Base-by-base conservation (phyloP, 2,888 invertebrate species). In the Atethmia centrago region DNA sequence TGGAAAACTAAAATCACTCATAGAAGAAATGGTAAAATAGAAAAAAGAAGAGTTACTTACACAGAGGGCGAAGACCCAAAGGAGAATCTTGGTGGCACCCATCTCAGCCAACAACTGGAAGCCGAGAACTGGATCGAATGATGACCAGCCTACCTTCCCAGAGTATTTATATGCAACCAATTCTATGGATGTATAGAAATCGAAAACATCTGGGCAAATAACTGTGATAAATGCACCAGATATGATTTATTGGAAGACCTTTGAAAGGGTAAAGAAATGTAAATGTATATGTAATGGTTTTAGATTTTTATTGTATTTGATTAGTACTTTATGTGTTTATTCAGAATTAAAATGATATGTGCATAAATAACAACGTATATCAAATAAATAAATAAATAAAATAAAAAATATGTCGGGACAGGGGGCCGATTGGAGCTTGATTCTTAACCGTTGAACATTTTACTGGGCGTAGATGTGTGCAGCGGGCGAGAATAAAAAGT, bases 191-290 rank as follows among this genome's bases (percentile, higher is more conserved):
- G 63, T 67, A 73, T 79, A 21, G 53, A 70, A 66, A 56, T 40
- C 1, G 4, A 14, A 14, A 36, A 42, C 79, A 79, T 12, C 28
- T 80, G 71, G 7, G 10, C 25, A 71, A 80, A 79, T 14, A 79
- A 0, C 12, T 14, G 0, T 21, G 8, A n/a, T 68, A 40, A n/a
- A 51, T 55, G 45, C 21, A 49, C 21, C 0, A 8, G n/a, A 5
- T 8, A 47, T 70, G n/a, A 79, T 74, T 74, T 70, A 74, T 74
- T 21, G 14, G 7, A 28, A 47, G 12, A 19, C n/a, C 53, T 36
- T 47, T 7, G 3, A 47, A 31, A 47, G n/a, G 55, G 28, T 8
- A n/a, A 5, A 28, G 12, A 16, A 49, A 31, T 12, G 4, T 51
- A n/a, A 8, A 19, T 28, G 8, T 25, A 10, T 25, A 1, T 31